phyloP scores from a whole-genome alignment of 2,888 invertebrate genomes.

The Tetropium fuscum region DNA sequence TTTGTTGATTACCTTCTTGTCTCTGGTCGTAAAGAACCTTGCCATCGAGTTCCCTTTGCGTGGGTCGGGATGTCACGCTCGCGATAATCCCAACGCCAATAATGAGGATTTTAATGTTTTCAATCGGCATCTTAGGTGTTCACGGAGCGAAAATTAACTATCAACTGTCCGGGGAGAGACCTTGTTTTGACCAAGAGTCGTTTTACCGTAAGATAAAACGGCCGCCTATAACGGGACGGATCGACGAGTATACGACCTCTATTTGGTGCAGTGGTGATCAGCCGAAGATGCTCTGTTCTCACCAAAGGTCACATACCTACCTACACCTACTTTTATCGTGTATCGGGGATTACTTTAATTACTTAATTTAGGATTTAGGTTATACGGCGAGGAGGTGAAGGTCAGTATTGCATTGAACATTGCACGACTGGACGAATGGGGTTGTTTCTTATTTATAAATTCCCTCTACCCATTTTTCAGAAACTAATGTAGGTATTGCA shows the following conservation, averaged over 20 bases:
- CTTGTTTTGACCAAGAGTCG: conserved; percentile 42
- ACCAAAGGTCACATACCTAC: too few species aligned
- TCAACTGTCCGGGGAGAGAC: conserved; percentile 34
- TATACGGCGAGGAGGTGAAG: too few species aligned
- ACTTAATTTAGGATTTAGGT: too few species aligned
- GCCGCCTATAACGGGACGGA: conserved; percentile 14
- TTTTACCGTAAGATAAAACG: conserved; percentile 43
- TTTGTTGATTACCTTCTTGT: conserved; percentile 82
- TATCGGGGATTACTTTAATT: too few species aligned
- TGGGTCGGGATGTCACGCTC: conserved; percentile 59
- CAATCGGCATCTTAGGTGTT: conserved; percentile 30
- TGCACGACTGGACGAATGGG: too few species aligned
- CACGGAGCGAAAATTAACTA: conserved; percentile 37
- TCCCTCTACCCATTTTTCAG: too few species aligned
- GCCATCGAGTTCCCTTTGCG: conserved; percentile 22
- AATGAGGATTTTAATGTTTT: conserved; percentile 24
- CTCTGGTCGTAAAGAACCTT: conserved; percentile 74
- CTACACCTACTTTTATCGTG: too few species aligned
- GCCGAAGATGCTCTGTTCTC: conserved; percentile 9
- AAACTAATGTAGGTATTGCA: too few species aligned
- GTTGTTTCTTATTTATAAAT: too few species aligned
- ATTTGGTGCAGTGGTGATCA: conserved; percentile 7
- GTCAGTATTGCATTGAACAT: too few species aligned
- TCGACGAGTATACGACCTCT: conserved; percentile 23
- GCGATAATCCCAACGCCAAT: conserved; percentile 29